Evolutionary conservation across 1,140 invertebrate species (phyloP).

Genomic region (Psix sp.): DNA sequence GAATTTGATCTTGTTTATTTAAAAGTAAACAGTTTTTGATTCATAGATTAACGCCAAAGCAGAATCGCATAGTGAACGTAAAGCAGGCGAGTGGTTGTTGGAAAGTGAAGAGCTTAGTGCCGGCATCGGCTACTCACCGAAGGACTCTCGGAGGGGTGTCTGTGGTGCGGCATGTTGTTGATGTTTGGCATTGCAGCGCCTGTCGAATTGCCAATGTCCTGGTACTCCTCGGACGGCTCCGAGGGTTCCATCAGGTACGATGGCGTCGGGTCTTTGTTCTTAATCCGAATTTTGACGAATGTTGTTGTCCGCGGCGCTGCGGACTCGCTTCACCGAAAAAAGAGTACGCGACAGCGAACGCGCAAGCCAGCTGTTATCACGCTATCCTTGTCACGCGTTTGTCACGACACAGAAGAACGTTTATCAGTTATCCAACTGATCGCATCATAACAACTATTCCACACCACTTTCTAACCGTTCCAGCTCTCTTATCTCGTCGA

Average conservation of each 20-base stretch:
- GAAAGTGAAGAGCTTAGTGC: too few relatives aligned
- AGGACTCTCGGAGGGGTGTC: slow-evolving; percentile 68
- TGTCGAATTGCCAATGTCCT: slow-evolving; percentile 78
- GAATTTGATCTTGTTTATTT: too few relatives aligned
- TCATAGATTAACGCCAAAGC: too few relatives aligned
- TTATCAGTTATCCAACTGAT: neutral
- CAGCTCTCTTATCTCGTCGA: neutral
- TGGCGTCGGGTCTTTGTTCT: slow-evolving; percentile 91
- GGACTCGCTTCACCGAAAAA: slow-evolving; percentile 37
- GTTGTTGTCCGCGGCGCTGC: slow-evolving; percentile 63
- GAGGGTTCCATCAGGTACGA: slow-evolving; percentile 83
- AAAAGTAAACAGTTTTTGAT: too few relatives aligned
- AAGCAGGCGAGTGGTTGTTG: neutral
- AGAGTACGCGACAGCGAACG: slow-evolving; percentile 6
- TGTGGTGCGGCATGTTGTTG: slow-evolving; percentile 64
- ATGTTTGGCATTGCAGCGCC: slow-evolving; percentile 68
- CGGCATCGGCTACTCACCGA: too few relatives aligned
- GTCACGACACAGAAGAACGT: too few relatives aligned
- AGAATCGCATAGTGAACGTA: too few relatives aligned
- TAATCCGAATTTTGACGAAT: slow-evolving; percentile 92
- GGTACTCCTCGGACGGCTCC: slow-evolving; percentile 86
- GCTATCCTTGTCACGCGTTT: neutral
- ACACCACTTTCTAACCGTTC: neutral
- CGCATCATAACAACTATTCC: neutral
- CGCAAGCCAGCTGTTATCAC: neutral